Percentiles rank a stretch among this genome's conserved stretches.
Evolutionary conservation across 2,113 vertebrate species (phyloP).

Genomic region (Bos javanicus): DNA sequence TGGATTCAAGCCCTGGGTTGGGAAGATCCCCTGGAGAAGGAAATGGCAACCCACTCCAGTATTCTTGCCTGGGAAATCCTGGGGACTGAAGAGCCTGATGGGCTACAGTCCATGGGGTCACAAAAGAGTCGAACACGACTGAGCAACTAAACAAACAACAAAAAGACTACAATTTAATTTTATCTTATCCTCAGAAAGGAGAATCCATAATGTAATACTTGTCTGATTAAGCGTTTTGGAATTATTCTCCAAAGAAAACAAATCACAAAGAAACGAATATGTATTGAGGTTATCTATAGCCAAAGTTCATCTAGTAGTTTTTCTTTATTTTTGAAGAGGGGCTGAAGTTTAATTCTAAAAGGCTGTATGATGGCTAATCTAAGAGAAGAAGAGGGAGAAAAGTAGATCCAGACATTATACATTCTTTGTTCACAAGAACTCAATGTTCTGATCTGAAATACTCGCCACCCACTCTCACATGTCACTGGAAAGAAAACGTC

Average conservation of each 20-base stretch:
- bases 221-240: constrained; percentile 1
- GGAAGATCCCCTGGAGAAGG: background rate
- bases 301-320: background rate
- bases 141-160: background rate
- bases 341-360: constrained; percentile 3
- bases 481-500: constrained; percentile 57
- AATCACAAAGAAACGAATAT: background rate
- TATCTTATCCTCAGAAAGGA: background rate
- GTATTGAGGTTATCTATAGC: background rate
- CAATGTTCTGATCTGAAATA: constrained; percentile 70
- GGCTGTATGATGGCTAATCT: background rate
- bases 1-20: background rate
- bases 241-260: background rate
- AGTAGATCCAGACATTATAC: constrained; percentile 48
- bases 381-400: background rate
- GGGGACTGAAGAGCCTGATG: background rate
- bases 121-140: background rate
- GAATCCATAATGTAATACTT: background rate
- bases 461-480: constrained; percentile 68
- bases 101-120: background rate
- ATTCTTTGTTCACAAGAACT: constrained; percentile 64
- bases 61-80: background rate
- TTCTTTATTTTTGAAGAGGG: background rate
- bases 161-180: constrained; percentile 23
- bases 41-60: background rate